phyloP scores from a whole-genome alignment of 35 echinoderm and acorn worm species.

The Heliocidaris erythrogramma region DNA sequence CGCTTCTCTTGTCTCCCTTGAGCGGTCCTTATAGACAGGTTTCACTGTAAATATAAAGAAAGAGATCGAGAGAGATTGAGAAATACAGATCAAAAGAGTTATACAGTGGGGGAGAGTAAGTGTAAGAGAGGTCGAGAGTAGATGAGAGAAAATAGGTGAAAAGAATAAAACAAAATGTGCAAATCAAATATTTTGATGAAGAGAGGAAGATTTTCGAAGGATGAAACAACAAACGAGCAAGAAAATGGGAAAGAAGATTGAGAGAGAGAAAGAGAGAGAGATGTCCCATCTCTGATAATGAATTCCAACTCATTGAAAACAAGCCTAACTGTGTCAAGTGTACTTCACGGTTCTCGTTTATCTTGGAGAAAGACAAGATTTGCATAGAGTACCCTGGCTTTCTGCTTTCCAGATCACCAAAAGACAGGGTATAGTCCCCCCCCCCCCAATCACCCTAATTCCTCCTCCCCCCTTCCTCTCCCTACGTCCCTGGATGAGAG shows the following conservation, averaged over 20 bases:
- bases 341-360: background rate
- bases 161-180: background rate
- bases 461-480: background rate
- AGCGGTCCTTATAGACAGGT: too few species aligned
- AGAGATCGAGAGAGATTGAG: background rate
- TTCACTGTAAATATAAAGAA: too few species aligned
- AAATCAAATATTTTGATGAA: background rate
- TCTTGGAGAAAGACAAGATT: background rate
- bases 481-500: background rate
- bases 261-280: background rate
- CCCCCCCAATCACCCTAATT: background rate
- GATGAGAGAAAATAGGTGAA: background rate
- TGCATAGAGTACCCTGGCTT: background rate
- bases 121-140: too few species aligned
- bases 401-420: background rate
- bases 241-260: too few species aligned
- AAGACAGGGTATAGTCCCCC: background rate
- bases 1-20: too few species aligned
- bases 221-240: too few species aligned
- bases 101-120: too few species aligned
- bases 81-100: background rate
- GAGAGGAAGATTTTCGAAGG: too few species aligned
- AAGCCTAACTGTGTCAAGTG: background rate
- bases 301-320: background rate
- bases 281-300: background rate